Evolutionary conservation across 2,888 invertebrate species (phyloP), one percentile per base, ranked within the genome.

Genomic region (Protophormia terraenovae): DNA sequence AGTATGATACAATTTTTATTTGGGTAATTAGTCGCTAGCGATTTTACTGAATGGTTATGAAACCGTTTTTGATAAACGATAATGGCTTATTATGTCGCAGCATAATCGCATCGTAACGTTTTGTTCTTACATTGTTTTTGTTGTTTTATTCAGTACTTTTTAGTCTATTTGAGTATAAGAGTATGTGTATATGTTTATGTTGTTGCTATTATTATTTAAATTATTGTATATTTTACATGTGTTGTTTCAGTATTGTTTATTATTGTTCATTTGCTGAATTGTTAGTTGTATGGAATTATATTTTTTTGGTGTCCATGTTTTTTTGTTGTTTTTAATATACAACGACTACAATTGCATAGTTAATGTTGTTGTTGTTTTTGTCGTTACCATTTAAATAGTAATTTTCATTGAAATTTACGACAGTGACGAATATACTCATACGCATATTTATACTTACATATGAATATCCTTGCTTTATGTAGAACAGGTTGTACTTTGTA

Each of bases 11-110:
- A 84, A 87, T 88, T 88, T 89, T 89, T 88, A 88, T 87, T 73
- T 85, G 86, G 89, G 85, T 88, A 89, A 89, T 89, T 89, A 89
- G 88, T 87, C 86, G 88, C 62, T 84, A 77, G 82, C 76, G 79
- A 83, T 72, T 83, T 83, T 67, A 60, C 55, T 45, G 16, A 73
- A 81, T 85, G 73, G 69, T 81, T 84, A 62, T 81, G 72, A 84
- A 73, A 84, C 35, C 62, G 62, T 73, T 84, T 81, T 84, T 89
- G 89, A 90, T 90, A 89, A 89, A 90, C 88, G 90, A 87, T 90
- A 90, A 90, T 89, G 88, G 89, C 90, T 89, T 89, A 90, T 89
- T 90, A 88, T 88, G 87, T 87, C 62, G 84, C 80, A 84, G 77
- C 67, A 79, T 32, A 79, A 78, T 53, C 64, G 22, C 38, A 50